Base-by-base conservation (phyloP, 2,888 invertebrate species). In the Tanytarsus gracilentus region DNA sequence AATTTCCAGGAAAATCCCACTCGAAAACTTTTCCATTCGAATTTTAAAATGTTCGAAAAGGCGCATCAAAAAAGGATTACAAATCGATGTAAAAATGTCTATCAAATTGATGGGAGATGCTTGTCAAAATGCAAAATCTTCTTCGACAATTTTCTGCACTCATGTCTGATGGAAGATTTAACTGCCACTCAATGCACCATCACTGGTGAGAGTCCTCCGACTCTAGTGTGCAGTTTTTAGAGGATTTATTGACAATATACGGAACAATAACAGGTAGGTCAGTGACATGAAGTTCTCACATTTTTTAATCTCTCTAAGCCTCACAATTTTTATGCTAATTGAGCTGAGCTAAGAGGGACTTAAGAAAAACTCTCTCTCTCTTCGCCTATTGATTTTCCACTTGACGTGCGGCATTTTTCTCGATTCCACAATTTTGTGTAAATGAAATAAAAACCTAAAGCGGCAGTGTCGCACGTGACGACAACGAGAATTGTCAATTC, bases 211-310 rank as follows among this genome's bases (percentile, higher is more conserved):
- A n/a, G n/a, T n/a, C n/a, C n/a, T n/a, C n/a, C n/a, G n/a, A n/a
- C n/a, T n/a, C n/a, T n/a, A n/a, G n/a, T n/a, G n/a, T n/a, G n/a
- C n/a, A n/a, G n/a, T 5, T 36, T 36, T 7, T 36, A 2, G 36
- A 14, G 2, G n/a, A 33, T 33, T 11, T 33, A 33, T 4, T 14
- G 14, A 11, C n/a, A 36, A 36, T 36, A 36, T 14, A 36, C n/a
- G 1, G 33, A 33, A 33, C 14, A 33, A 33, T 33, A 48, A 58
- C 48, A 58, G 58, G 30, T 30, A 58, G 48, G 58, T 48, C 27
- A 58, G 53, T 55, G 40, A 40, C 53, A 36, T 2, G 33, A 21
- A 7, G 21, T 9, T 21, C 16, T 51, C 29, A 25, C 18, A 27
- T 5, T 9, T 16, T 27, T 2, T 51, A 51, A 51, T 51, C 51